These are phyloP conservation scores for Merodon equestris DNA, from an alignment of 2,888 invertebrate species.

Conservation along the genomic window DNA sequence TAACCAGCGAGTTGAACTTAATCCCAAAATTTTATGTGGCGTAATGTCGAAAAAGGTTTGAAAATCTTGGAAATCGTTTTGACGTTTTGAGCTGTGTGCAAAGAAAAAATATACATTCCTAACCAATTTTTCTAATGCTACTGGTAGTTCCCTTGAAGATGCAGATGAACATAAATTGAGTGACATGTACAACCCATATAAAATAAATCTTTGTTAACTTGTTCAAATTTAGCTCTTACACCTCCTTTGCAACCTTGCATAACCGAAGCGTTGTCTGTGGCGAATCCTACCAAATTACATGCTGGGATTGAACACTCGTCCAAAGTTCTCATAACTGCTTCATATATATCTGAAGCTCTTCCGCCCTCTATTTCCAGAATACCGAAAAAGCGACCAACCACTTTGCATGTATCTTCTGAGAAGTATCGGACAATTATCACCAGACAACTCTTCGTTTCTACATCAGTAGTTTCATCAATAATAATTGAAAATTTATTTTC, in stretches of 20 bases:
- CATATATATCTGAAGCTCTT: too few species aligned
- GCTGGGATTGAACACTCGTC: too few species aligned
- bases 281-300: constrained; percentile 32
- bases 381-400: too few species aligned
- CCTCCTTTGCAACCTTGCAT: constrained; percentile 23
- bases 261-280: constrained; percentile 38
- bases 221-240: constrained; percentile 19
- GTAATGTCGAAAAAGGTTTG: too few species aligned
- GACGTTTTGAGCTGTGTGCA: too few species aligned
- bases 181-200: constrained; percentile 44
- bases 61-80: too few species aligned
- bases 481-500: constrained; percentile 5
- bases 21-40: too few species aligned
- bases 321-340: neutral
- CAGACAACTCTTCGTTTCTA: constrained; percentile 27
- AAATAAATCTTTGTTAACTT: constrained; percentile 28
- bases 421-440: too few species aligned
- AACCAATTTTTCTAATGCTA: constrained; percentile 31
- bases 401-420: too few species aligned
- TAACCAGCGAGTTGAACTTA: too few species aligned
- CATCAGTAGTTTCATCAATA: too few species aligned
- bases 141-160: too few species aligned
- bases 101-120: constrained; percentile 33
- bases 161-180: constrained; percentile 33
- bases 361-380: constrained; percentile 11